Evolutionary conservation across 2,888 invertebrate genomes (phyloP), one percentile per base, ranked within the genome.

Genomic region (Tetanocera ferruginea): DNA sequence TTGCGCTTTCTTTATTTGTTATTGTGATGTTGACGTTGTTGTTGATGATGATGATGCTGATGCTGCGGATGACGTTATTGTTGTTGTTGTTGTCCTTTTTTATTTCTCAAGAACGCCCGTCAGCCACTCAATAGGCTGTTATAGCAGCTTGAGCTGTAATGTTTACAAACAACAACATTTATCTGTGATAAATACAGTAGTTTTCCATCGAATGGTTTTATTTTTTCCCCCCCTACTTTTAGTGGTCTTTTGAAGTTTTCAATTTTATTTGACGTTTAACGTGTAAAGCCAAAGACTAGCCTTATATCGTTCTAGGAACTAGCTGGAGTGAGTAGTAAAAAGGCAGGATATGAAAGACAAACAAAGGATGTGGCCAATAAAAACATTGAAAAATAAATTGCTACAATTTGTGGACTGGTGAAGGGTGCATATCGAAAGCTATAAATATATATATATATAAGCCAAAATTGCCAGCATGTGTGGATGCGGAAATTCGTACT

Each of bases 401-500:
- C n/a, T 19, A 55, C 19, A 19, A 14, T 60, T 19, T 19, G 25
- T 19, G 60, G 23, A n/a, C 8, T 37, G 37, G 6, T 37, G 37
- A 3, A 37, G 37, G 8, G 37, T 37, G 5, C 8, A 8, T 37
- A 37, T 37, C 37, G 37, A 1, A 37, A 8, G 5, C 37, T 6
- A 37, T 37, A 37, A 37, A 37, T 37, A 37, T 37, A 37, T 37
- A 43, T 14, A 17, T n/a, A 37, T 37, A 17, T 6, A 67, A 37
- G 2, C 23, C 34, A 43, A 51, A 14, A 49, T 31, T 51, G 19
- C 9, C n/a, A 43, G 17, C 43, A 25, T 51, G 49, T 49, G 69
- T 51, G 49, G 69, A 25, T 25, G 11, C 51, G 51, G 69, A 69
- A 69, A 69, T 51, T 37, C 51, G 23, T 69, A 49, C 17, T 69